Conservation (phyloP, 2,797 vertebrate genomes). For the Schizopygopsis malacanthus region DNA sequence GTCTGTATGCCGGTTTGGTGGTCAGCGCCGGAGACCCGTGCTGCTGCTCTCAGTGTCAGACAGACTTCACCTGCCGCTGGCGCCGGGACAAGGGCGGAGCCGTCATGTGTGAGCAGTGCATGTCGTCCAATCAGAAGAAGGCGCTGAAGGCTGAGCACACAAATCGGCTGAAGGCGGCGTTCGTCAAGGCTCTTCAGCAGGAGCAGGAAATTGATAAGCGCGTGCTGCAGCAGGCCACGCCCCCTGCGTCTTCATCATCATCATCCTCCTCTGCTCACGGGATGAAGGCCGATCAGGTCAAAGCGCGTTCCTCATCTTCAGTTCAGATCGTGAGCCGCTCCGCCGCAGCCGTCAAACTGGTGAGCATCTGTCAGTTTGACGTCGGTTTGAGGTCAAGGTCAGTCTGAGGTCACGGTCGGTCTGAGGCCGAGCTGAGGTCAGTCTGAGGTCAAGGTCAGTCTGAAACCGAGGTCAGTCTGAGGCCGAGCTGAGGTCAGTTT, state of each 20-base stretch:
- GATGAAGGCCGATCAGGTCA: constrained; percentile 55
- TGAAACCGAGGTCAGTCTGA: too few species aligned
- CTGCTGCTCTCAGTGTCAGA: constrained; percentile 92
- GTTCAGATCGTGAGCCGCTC: constrained; percentile 74
- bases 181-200: constrained; percentile 95
- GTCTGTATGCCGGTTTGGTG: constrained; percentile 61
- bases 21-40: constrained; percentile 82
- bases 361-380: constrained; percentile 54
- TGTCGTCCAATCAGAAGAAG: constrained; percentile 96
- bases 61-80: constrained; percentile 98
- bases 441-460: too few species aligned
- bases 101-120: constrained; percentile 94
- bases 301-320: neutral
- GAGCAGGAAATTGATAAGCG: constrained; percentile 97
- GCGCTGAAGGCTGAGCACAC: constrained; percentile 95
- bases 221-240: constrained; percentile 84
- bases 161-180: constrained; percentile 92
- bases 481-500: too few species aligned
- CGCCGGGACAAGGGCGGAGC: constrained; percentile 85
- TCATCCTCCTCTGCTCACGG: constrained; percentile 64
- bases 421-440: too few species aligned
- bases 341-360: constrained; percentile 89
- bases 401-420: too few species aligned
- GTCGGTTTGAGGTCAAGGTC: neutral
- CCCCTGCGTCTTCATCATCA: constrained; percentile 56